Evolutionary conservation across 2,113 vertebrate species (phyloP).

Genomic region (Carettochelys insculpta): DNA sequence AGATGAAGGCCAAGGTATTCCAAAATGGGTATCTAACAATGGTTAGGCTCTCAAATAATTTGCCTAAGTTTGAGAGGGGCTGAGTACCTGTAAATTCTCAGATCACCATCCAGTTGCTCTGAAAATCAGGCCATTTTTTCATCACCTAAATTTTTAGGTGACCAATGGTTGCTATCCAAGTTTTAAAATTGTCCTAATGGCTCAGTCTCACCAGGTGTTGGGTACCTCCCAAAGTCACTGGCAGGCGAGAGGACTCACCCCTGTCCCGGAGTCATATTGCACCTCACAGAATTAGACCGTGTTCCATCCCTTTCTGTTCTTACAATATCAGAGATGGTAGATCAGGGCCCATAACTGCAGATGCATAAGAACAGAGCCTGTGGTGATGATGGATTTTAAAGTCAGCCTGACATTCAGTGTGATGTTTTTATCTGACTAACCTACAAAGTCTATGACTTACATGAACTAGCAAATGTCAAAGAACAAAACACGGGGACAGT

Average conservation of each 20-base stretch:
- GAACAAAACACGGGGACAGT: background rate
- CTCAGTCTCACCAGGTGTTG: background rate
- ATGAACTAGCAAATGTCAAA: background rate
- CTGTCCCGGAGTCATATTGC: accelerated
- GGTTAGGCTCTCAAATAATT: too few species aligned
- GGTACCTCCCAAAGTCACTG: background rate
- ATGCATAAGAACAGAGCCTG: background rate
- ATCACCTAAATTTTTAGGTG: accelerated
- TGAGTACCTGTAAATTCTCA: background rate
- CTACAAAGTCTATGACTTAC: background rate
- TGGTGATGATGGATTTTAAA: background rate
- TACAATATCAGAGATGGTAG: background rate
- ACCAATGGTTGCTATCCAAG: background rate
- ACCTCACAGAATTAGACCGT: background rate
- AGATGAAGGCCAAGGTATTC: background rate
- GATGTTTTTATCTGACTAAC: background rate
- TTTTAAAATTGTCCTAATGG: background rate
- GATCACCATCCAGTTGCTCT: background rate
- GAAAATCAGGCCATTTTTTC: background rate
- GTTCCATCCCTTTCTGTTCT: background rate
- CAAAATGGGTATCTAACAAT: background rate
- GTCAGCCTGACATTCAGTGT: background rate
- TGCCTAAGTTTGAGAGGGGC: background rate
- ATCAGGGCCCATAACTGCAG: background rate
- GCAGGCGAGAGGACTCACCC: background rate